These are phyloP conservation scores for Stenodema calcarata DNA, from an alignment of 2,888 invertebrate species.

Conservation along the genomic window DNA sequence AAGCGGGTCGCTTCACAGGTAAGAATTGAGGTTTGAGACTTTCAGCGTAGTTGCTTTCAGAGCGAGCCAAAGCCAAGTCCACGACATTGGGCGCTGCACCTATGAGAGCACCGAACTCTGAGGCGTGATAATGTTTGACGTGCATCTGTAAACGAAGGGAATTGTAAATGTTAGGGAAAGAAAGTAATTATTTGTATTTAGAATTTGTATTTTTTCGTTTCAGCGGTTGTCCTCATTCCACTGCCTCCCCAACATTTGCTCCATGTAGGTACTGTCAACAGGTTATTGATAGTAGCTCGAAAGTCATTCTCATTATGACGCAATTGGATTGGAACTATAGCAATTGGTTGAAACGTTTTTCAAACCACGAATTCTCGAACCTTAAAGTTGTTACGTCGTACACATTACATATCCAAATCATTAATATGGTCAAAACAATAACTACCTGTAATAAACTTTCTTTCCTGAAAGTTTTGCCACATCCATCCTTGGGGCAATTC, in stretches of 20 bases:
- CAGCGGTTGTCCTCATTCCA: too few species aligned
- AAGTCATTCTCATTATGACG: too few species aligned
- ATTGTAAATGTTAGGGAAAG: too few species aligned
- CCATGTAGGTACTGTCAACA: too few species aligned
- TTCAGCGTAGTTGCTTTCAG: conserved; percentile 64
- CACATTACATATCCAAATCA: neutral
- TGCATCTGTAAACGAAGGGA: conserved; percentile 70
- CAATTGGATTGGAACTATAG: too few species aligned
- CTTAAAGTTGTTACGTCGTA: neutral
- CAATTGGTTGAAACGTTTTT: too few species aligned
- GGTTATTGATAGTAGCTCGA: too few species aligned
- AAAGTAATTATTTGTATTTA: too few species aligned
- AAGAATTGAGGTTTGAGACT: conserved; percentile 3
- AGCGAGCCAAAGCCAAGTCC: conserved; percentile 82
- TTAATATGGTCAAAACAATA: neutral
- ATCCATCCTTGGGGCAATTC: conserved; percentile 80
- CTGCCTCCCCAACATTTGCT: too few species aligned
- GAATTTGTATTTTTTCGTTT: too few species aligned
- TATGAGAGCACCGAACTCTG: conserved; percentile 74
- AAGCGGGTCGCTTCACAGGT: conserved; percentile 45
- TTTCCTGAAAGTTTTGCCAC: conserved; percentile 88
- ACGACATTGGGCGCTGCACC: conserved; percentile 85
- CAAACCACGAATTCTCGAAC: too few species aligned
- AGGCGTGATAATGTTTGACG: conserved; percentile 89
- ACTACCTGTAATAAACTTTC: conserved; percentile 78